Evolutionary conservation across 2,888 invertebrate genomes (phyloP), one percentile per base, ranked within the genome.

Genomic region (Dinocampus coccinellae): DNA sequence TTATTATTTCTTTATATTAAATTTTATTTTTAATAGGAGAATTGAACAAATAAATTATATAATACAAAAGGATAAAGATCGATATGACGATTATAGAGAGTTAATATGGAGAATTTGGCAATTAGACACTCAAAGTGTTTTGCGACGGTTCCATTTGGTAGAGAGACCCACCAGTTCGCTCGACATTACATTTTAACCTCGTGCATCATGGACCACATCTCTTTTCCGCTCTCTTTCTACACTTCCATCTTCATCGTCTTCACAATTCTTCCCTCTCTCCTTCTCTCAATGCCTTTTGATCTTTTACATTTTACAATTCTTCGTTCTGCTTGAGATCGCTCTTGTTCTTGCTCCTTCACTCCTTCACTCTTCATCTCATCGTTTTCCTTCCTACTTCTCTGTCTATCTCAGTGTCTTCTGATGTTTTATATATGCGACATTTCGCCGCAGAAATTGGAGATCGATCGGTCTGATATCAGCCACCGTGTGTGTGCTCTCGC

Each of bases 111-210:
- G 55, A 75, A 65, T 76, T 74, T 64, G 75, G 76, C 76, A 78
- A 78, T 79, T 78, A 77, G 78, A n/a, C n/a, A n/a, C n/a, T n/a
- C n/a, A n/a, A n/a, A n/a, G n/a, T n/a, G n/a, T n/a, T 67, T 69
- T 55, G 57, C 70, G 72, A 75, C 76, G 64, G 39, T 39, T n/a
- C 39, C 39, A 39, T 39, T 39, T 39, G 68, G 77, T 58, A 53
- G 77, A n/a, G n/a, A n/a, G n/a, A n/a, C n/a, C n/a, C n/a, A 77
- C 77, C 77, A 77, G 76, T 76, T 75, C 74, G 76, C 69, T 75
- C 73, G 76, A 76, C 75, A 74, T 76, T 72, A 75, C 76, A 71
- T 76, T 75, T 65, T 47, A 9, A 66, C 47, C 34, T 64, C 71
- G 64, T n/a, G 36, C 36, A 36, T 36, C 39, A 39, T 39, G 11